phyloP scores from a whole-genome alignment of 2,888 invertebrate genomes.

The Tholera decimalis region DNA sequence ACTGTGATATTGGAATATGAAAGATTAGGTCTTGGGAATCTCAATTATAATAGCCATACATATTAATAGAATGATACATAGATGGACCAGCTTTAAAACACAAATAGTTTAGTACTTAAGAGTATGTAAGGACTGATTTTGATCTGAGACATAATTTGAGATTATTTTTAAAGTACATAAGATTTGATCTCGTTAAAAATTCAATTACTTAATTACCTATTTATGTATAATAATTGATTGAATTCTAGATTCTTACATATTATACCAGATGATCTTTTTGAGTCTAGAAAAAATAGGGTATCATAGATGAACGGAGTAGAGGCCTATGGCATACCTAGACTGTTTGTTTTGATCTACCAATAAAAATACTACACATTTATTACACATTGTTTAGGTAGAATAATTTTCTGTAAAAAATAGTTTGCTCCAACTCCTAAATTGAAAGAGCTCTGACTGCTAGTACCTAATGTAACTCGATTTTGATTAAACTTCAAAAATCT shows the following conservation, averaged over 20 bases:
- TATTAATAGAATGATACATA: background rate
- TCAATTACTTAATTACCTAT: background rate
- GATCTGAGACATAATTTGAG: background rate
- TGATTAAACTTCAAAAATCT: conserved; percentile 1
- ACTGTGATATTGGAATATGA: conserved; percentile 1
- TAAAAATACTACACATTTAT: conserved; percentile 1
- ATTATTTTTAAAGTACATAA: background rate
- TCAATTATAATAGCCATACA: background rate
- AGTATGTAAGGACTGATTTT: background rate
- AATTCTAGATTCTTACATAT: conserved; percentile 5
- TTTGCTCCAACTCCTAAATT: background rate
- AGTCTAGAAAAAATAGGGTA: conserved; percentile 3
- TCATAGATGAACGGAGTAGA: conserved; percentile 2
- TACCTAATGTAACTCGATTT: conserved; percentile 1
- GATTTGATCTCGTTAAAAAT: conserved; percentile 8
- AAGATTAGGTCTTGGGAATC: background rate
- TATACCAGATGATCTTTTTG: too few relatives aligned
- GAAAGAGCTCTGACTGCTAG: too few relatives aligned
- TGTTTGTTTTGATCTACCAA: conserved; percentile 2
- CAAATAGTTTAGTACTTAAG: background rate
- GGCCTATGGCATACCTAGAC: background rate
- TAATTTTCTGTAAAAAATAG: background rate
- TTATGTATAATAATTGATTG: background rate
- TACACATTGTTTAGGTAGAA: background rate
- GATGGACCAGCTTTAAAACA: background rate